These are phyloP conservation scores for Zaprionus taronus DNA, from an alignment of 1,140 invertebrate species.

Conservation along the genomic window DNA sequence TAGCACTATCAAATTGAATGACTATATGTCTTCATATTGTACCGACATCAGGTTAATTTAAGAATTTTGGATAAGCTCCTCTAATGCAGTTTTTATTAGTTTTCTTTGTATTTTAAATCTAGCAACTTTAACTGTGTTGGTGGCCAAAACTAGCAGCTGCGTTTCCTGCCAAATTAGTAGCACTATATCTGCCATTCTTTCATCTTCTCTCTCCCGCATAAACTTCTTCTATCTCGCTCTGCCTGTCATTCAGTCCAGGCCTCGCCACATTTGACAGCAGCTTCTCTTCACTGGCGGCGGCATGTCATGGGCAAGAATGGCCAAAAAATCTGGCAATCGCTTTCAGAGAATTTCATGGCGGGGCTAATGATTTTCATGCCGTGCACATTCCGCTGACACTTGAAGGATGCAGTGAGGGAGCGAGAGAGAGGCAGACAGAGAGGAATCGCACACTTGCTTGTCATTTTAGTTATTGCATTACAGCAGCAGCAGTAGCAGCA, in stretches of 20 bases:
- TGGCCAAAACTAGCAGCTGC: background rate
- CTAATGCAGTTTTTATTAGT: too few relatives aligned
- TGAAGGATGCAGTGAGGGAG: conserved; percentile 34
- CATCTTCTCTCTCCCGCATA: background rate
- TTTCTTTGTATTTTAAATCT: too few relatives aligned
- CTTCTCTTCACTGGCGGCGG: conserved; percentile 1
- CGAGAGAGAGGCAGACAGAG: conserved; percentile 15
- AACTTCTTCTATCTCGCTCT: background rate
- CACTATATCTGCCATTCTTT: background rate
- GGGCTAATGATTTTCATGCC: conserved; percentile 75
- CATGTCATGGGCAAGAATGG: conserved; percentile 42
- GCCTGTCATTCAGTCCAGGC: background rate
- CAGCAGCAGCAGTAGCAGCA: conserved; percentile 41
- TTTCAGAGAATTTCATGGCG: conserved; percentile 65
- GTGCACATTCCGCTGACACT: conserved; percentile 69
- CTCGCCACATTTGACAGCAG: conserved; percentile 40
- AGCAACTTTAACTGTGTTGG: background rate
- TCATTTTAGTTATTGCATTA: conserved; percentile 82
- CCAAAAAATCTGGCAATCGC: conserved; percentile 71
- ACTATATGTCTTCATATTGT: too few relatives aligned
- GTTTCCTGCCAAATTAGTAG: conserved; percentile 2
- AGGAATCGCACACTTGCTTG: conserved; percentile 49
- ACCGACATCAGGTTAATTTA: too few relatives aligned
- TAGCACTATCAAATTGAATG: too few relatives aligned
- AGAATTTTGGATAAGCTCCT: too few relatives aligned